These are phyloP conservation scores for Dermochelys coriacea DNA, from an alignment of 2,797 vertebrate genomes.

Conservation along the genomic window DNA sequence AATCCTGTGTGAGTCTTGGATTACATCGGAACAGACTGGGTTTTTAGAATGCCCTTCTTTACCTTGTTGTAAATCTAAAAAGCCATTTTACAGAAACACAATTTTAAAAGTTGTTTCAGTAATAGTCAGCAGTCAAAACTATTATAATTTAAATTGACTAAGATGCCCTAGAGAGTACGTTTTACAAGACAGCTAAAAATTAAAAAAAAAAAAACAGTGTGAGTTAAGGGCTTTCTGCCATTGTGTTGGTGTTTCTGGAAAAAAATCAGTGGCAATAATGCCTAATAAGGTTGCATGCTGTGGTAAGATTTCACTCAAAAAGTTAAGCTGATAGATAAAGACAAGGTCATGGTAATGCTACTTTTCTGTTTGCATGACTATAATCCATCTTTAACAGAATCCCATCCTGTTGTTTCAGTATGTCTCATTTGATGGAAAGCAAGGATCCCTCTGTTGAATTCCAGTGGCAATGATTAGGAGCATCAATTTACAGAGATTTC, in stretches of 20 bases:
- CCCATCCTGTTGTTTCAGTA: not conserved
- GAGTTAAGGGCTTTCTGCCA: not conserved
- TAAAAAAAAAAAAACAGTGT: conserved; percentile 29
- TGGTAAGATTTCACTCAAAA: conserved; percentile 14
- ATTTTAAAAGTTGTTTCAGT: conserved; percentile 46
- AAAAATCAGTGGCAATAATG: conserved; percentile 27
- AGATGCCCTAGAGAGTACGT: conserved; percentile 42
- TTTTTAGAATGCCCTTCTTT: conserved; percentile 35
- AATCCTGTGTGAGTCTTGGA: conserved; percentile 12
- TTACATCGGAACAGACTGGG: conserved; percentile 15
- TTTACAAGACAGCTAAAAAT: conserved; percentile 54
- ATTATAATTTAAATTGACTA: conserved; percentile 54
- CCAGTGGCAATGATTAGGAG: not conserved
- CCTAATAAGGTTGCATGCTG: not conserved
- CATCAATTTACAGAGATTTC: not conserved
- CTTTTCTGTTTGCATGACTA: not conserved
- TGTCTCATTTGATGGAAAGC: conserved; percentile 1
- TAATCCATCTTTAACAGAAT: conserved; percentile 2
- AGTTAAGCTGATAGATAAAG: not conserved
- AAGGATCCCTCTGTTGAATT: not conserved
- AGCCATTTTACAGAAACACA: conserved; percentile 29
- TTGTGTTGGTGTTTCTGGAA: conserved; percentile 35
- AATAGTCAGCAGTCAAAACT: conserved; percentile 52
- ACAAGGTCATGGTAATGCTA: not conserved
- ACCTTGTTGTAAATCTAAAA: conserved; percentile 52